Evolutionary conservation across 2,113 vertebrate genomes (phyloP).

Genomic region (Lepisosteus oculatus): DNA sequence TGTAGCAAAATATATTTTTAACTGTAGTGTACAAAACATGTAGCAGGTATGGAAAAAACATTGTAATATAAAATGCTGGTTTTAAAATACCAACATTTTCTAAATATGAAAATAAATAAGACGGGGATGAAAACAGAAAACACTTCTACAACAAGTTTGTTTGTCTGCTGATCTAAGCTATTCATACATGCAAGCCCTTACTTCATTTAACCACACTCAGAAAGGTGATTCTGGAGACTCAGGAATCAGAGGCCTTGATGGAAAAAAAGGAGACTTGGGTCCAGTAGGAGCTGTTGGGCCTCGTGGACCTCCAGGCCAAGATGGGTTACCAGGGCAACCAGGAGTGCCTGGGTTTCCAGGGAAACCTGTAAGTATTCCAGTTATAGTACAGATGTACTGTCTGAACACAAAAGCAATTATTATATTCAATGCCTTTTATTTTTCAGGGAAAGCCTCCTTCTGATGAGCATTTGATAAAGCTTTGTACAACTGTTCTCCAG

Average conservation of each 20-base stretch:
- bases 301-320: slow-evolving; percentile 57
- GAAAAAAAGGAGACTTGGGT: slow-evolving; percentile 59
- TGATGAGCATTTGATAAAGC: slow-evolving; percentile 64
- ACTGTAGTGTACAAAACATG: too few relatives aligned
- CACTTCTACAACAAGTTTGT: too few relatives aligned
- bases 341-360: slow-evolving; percentile 65
- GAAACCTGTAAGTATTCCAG: slow-evolving; percentile 58
- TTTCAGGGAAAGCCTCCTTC: slow-evolving; percentile 66
- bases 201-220: slow-evolving; percentile 30
- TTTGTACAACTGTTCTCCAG: slow-evolving; percentile 56
- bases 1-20: too few relatives aligned
- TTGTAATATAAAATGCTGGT: too few relatives aligned
- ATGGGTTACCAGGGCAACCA: slow-evolving; percentile 59
- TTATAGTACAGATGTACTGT: background rate
- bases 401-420: background rate
- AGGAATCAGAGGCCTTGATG: slow-evolving; percentile 52
- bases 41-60: too few relatives aligned
- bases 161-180: too few relatives aligned
- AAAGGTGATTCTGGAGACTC: slow-evolving; percentile 52
- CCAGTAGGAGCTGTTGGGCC: slow-evolving; percentile 51
- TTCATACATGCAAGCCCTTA: too few relatives aligned
- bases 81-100: too few relatives aligned
- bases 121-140: too few relatives aligned
- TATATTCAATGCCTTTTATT: slow-evolving; percentile 6
- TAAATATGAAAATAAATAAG: too few relatives aligned